A percentile compares a stretch with the other conserved stretches of the same genome.
phyloP scores from a whole-genome alignment of 2,113 vertebrate species.

The Lates calcarifer region DNA sequence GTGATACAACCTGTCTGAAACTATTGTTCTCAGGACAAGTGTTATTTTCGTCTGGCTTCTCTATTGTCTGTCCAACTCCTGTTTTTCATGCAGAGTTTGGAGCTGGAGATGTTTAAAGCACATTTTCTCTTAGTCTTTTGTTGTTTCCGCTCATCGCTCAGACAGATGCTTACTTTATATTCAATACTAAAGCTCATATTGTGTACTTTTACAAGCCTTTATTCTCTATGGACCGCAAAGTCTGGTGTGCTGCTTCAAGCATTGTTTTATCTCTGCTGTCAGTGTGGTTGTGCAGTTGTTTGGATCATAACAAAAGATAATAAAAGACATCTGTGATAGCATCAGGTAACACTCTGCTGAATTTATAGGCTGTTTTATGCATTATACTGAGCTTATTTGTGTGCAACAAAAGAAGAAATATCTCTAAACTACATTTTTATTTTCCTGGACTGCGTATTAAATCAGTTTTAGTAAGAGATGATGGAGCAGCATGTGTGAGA shows the following conservation, averaged over 20 bases:
- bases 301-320: constrained; percentile 43
- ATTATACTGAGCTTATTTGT: constrained; percentile 1
- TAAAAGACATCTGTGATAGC: constrained; percentile 16
- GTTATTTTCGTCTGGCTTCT: constrained; percentile 41
- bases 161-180: constrained; percentile 25
- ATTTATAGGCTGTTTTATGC: constrained; percentile 4
- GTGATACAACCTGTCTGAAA: constrained; percentile 33
- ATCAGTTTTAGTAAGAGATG: constrained; percentile 11
- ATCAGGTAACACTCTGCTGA: constrained; percentile 7
- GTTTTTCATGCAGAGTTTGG: constrained; percentile 19
- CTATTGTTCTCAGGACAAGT: constrained; percentile 63
- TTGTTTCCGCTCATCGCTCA: constrained; percentile 24
- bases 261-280: constrained; percentile 38
- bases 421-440: background rate
- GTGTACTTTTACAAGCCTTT: background rate
- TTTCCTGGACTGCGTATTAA: background rate
- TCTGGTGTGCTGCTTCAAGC: background rate
- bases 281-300: constrained; percentile 31
- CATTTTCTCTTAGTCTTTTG: constrained; percentile 27
- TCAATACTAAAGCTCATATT: constrained; percentile 6
- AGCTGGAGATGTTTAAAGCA: constrained; percentile 21
- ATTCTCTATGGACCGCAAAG: constrained; percentile 22
- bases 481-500: constrained; percentile 35
- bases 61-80: constrained; percentile 63
- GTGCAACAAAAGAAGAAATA: background rate